phyloP scores from a whole-genome alignment of 1,140 invertebrate species.

The Helicoverpa armigera region DNA sequence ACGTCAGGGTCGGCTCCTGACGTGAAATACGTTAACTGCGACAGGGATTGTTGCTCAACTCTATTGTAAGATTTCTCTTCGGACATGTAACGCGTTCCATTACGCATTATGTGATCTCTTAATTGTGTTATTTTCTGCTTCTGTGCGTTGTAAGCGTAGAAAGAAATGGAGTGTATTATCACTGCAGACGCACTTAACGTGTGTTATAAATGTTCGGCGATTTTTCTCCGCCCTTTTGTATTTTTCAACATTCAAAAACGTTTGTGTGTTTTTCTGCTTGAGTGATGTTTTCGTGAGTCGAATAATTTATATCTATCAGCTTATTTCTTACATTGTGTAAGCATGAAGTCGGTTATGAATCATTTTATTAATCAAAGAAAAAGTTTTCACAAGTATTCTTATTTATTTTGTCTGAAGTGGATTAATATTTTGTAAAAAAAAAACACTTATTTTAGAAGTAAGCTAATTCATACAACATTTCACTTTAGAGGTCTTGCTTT shows the following conservation, averaged over 20 bases:
- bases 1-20: constrained; percentile 60
- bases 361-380: too few relatives aligned
- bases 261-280: background rate
- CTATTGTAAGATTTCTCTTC: constrained; percentile 63
- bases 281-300: background rate
- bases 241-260: background rate
- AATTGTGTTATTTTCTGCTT: constrained; percentile 33
- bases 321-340: too few relatives aligned
- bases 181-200: background rate
- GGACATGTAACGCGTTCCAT: constrained; percentile 30
- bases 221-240: background rate
- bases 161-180: constrained; percentile 18
- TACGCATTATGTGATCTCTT: constrained; percentile 46
- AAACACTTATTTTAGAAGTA: too few relatives aligned
- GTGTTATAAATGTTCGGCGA: constrained; percentile 6
- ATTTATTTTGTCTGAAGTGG: too few relatives aligned
- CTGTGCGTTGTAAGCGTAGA: background rate
- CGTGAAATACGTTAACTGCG: constrained; percentile 70
- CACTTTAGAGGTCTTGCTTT: background rate
- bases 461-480: too few relatives aligned
- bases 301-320: too few relatives aligned
- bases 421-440: too few relatives aligned
- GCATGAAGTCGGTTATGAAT: too few relatives aligned
- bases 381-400: too few relatives aligned
- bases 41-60: constrained; percentile 59